Conservation (phyloP, 2,797 vertebrate species). For the Pangasius macronema region DNA sequence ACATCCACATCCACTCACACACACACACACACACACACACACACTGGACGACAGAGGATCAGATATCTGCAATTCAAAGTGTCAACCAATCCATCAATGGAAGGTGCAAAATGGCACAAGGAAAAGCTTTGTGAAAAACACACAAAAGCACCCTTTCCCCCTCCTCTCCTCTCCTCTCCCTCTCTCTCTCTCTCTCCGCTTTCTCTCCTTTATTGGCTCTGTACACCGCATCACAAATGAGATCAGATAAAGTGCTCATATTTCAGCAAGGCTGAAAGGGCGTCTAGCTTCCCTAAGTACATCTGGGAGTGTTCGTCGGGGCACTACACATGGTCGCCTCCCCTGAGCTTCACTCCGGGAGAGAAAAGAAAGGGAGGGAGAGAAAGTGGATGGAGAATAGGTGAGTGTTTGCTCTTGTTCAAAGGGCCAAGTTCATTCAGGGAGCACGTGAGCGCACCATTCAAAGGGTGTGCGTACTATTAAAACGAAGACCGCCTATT, state of each 20-base stretch:
- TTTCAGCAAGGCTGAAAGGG: slow-evolving; percentile 49
- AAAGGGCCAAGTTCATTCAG: slow-evolving; percentile 54
- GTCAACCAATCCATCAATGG: slow-evolving; percentile 49
- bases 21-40: slow-evolving; percentile 2
- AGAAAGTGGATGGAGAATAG: slow-evolving; percentile 62
- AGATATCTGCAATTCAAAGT: slow-evolving; percentile 52
- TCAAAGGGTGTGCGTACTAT: not conserved
- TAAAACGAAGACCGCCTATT: slow-evolving; percentile 3
- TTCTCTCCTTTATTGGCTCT: slow-evolving; percentile 39
- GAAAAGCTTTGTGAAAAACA: slow-evolving; percentile 35
- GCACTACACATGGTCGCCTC: slow-evolving; percentile 63
- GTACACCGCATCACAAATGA: slow-evolving; percentile 39
- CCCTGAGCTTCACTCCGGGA: slow-evolving; percentile 51
- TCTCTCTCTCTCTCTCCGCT: not conserved
- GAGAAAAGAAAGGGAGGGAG: slow-evolving; percentile 46
- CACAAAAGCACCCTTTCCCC: slow-evolving; percentile 41
- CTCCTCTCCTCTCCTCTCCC: not conserved
- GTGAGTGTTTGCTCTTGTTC: slow-evolving; percentile 64
- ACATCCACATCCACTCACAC: not conserved
- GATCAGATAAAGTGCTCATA: slow-evolving; percentile 58
- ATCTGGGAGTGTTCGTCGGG: slow-evolving; percentile 65
- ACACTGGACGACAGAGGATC: slow-evolving; percentile 31
- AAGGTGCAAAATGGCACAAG: slow-evolving; percentile 56
- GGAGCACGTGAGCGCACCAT: slow-evolving; percentile 29
- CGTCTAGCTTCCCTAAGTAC: slow-evolving; percentile 58